These are phyloP conservation scores for Strigamia transsilvanica DNA, from an alignment of 2,888 invertebrate species.

Conservation along the genomic window DNA sequence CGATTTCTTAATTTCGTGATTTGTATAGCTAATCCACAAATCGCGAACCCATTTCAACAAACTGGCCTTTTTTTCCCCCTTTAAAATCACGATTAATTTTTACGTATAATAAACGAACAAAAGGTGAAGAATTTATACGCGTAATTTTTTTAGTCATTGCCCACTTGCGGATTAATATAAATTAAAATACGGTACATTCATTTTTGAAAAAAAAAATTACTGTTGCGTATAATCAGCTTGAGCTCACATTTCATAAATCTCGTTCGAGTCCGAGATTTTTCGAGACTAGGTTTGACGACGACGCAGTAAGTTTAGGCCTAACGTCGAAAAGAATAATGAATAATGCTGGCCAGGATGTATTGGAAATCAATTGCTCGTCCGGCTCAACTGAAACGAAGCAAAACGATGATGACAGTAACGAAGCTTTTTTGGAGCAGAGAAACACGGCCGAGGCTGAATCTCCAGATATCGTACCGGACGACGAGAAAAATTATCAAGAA, in stretches of 20 bases:
- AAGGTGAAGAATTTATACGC: no score
- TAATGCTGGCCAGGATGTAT: not conserved
- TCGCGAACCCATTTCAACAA: no score
- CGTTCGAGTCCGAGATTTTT: not conserved
- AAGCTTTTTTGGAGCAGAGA: conserved; percentile 7
- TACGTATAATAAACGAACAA: no score
- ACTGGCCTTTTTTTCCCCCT: no score
- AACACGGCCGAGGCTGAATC: conserved; percentile 16
- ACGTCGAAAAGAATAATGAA: conserved; percentile 8
- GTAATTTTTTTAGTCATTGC: no score
- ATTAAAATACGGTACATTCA: no score
- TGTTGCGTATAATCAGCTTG: not conserved
- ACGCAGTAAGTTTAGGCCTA: conserved; percentile 1
- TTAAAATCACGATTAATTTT: no score
- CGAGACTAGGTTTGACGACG: conserved; percentile 8
- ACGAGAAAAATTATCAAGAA: conserved; percentile 1
- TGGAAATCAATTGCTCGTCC: conserved; percentile 4
- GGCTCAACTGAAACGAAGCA: not conserved
- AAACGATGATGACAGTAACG: not conserved
- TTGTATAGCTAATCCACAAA: no score
- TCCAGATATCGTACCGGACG: not conserved
- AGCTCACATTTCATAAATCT: not conserved
- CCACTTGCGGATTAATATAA: no score
- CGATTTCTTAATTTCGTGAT: no score
- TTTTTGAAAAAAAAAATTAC: not conserved